Base-by-base conservation (phyloP, 2,113 vertebrate genomes). In the Triplophysa dalaica region DNA sequence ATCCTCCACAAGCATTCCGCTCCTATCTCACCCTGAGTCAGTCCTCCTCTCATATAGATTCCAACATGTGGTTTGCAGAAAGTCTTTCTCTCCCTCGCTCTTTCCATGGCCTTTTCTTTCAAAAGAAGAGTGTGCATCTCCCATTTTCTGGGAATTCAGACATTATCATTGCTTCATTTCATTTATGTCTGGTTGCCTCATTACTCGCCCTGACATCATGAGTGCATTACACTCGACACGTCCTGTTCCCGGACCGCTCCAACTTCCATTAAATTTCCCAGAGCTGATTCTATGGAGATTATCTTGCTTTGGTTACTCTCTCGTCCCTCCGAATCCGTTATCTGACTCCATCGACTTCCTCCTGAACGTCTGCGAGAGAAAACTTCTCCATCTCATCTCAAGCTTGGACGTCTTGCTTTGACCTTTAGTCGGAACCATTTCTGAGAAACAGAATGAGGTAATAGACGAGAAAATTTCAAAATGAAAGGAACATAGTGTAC, bases 111-210 rank as follows among this genome's bases (percentile, higher is more conserved):
- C 19, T 54, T 67, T 81, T 65, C 8, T 50, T 19, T 60, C n/a
- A 60, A 63, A 81, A 50, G 61, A 65, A 80, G 61, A n/a, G 56
- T 81, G 64, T 58, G 33, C 58, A 62, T 45, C 66, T n/a, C 63
- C 70, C n/a, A 29, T 33, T 52, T 82, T 82, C 79, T 79, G 48
- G 43, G 70, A 84, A 84, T 82, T 70, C 70, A 56, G 81, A 24
- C 75, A 81, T 85, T 85, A 82, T 84, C 74, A 72, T 78, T 66
- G 77, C 80, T 68, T 82, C 84, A 85, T 84, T 80, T 84, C 82
- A 82, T 80, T 87, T 74, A 85, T 84, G 82, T 81, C 61, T 78
- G 63, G 79, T 74, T 67, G 81, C 77, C 70, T 79, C 82, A 80
- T 85, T 83, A 87, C 77, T 82, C 66, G 76, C 80, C 77, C 67